Percentiles rank a stretch among this genome's conserved stretches.
Conservation (phyloP, 2,797 vertebrate genomes). For the Neosilurus mollespiculum region DNA sequence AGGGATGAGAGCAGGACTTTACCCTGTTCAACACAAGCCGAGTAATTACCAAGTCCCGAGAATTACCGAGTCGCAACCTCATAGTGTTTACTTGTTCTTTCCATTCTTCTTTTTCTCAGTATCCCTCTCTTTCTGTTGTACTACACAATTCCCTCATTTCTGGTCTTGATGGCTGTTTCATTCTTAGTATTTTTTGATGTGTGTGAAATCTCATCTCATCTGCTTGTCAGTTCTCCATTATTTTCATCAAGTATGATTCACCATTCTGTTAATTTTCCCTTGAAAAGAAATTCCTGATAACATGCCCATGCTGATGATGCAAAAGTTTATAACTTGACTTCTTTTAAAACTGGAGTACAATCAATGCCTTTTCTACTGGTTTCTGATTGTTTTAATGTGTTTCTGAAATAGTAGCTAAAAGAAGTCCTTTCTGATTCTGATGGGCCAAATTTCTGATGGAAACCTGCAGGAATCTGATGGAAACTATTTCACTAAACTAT, state of each 20-base stretch:
- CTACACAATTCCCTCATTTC: neutral
- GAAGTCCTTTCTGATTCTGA: neutral
- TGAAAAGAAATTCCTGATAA: neutral
- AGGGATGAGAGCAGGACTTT: neutral
- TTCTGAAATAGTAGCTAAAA: neutral
- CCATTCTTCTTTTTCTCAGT: neutral
- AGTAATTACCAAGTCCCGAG: no score
- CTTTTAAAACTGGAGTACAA: neutral
- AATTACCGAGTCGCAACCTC: constrained; percentile 14
- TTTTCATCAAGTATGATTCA: neutral
- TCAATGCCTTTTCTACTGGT: neutral
- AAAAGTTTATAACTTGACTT: neutral
- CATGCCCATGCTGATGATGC: neutral
- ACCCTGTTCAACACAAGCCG: constrained; percentile 1
- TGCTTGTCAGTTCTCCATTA: neutral
- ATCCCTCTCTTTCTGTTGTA: neutral
- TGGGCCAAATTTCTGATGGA: neutral
- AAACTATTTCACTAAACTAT: neutral
- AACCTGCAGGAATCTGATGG: no score
- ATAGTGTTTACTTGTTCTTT: constrained; percentile 17
- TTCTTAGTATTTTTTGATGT: neutral
- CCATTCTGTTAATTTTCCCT: neutral
- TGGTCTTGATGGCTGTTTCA: neutral
- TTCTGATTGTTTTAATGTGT: neutral
- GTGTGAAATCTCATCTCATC: neutral